Percentiles rank a stretch among this genome's conserved stretches.
Conservation (phyloP, 2,888 invertebrate species). For the Lasioglossum morio region DNA sequence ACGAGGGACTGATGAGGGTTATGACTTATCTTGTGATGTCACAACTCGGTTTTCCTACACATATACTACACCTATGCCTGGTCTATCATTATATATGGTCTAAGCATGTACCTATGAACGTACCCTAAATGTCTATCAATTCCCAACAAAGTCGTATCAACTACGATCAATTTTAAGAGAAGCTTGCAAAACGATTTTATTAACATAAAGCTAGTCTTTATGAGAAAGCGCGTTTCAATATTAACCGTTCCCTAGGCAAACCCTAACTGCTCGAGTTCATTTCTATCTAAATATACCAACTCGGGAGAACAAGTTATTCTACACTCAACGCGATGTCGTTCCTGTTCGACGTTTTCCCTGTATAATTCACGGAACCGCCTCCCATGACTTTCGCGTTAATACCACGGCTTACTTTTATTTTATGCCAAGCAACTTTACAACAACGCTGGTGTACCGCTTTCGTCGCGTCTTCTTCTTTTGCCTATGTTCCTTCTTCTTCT, state of each 20-base stretch:
- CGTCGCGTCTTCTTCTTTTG: not conserved
- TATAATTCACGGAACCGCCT: not conserved
- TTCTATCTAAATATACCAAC: not conserved
- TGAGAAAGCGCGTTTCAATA: not conserved
- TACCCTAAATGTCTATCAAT: too few species aligned
- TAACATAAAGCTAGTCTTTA: not conserved
- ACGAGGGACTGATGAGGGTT: too few species aligned
- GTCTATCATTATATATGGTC: too few species aligned
- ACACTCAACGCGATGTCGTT: not conserved
- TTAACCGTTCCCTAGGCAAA: not conserved
- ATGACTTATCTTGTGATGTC: too few species aligned
- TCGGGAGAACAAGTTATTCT: not conserved
- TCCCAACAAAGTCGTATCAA: not conserved
- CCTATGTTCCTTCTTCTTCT: not conserved
- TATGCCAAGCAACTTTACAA: conserved; percentile 12
- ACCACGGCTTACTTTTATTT: conserved; percentile 12
- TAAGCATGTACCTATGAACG: too few species aligned
- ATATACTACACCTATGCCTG: too few species aligned
- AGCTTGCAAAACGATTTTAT: not conserved
- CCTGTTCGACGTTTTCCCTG: not conserved
- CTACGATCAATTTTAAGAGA: not conserved
- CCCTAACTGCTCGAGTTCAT: not conserved
- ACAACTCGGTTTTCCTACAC: too few species aligned
- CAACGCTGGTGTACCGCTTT: conserved; percentile 25
- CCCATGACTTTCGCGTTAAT: conserved; percentile 26